A percentile compares a stretch with the other conserved stretches of the same genome.
Evolutionary conservation across 2,888 invertebrate species (phyloP).

Genomic region (Acanthopleura granulata): DNA sequence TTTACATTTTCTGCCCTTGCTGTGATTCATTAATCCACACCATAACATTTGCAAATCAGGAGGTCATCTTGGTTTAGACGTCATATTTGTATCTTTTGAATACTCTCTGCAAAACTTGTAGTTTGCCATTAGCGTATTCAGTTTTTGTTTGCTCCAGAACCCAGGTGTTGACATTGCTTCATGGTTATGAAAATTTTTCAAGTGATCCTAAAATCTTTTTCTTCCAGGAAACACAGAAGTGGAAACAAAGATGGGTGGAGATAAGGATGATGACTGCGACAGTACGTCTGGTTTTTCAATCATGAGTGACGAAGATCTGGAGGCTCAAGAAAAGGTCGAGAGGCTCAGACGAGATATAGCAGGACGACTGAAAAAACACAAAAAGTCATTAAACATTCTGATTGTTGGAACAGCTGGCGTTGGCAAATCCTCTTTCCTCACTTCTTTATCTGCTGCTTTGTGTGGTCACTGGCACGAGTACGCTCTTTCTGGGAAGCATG

Average conservation of each 20-base stretch:
- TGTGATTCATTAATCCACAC: too few species aligned
- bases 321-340: background rate
- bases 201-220: too few species aligned
- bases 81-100: too few species aligned
- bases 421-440: conserved; percentile 29
- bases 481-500: conserved; percentile 23
- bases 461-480: conserved; percentile 26
- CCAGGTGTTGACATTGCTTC: too few species aligned
- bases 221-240: too few species aligned
- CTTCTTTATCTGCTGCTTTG: conserved; percentile 23
- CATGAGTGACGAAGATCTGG: background rate
- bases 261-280: background rate
- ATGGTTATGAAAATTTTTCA: too few species aligned
- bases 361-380: background rate
- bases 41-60: too few species aligned
- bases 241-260: background rate
- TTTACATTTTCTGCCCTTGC: too few species aligned
- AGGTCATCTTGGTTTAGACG: too few species aligned
- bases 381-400: background rate
- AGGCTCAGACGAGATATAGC: background rate
- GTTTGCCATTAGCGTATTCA: too few species aligned
- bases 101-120: too few species aligned
- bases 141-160: too few species aligned
- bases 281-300: background rate
- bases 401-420: conserved; percentile 21